Evolutionary conservation across 1,140 invertebrate species (phyloP).

Genomic region (Batillaria attramentaria): DNA sequence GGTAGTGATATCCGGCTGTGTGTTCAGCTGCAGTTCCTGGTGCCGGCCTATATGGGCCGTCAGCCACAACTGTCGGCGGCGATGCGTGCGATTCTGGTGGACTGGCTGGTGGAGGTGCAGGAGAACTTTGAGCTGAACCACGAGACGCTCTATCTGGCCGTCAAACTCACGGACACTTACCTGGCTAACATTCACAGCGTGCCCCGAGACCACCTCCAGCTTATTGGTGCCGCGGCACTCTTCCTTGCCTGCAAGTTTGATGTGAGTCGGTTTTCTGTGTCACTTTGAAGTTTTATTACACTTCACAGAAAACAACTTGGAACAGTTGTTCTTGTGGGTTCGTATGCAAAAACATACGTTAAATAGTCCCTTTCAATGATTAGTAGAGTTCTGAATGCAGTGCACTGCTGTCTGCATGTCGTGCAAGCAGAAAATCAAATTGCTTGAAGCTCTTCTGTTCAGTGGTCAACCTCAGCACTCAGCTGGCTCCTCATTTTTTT

Average conservation of each 20-base stretch:
- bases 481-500: too few species aligned
- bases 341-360: not conserved
- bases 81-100: conserved; percentile 93
- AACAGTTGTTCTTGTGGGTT: too few species aligned
- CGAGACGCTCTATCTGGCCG: conserved; percentile 96
- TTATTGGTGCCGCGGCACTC: conserved; percentile 91
- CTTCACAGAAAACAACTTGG: too few species aligned
- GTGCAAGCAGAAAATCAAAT: too few species aligned
- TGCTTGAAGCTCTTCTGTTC: too few species aligned
- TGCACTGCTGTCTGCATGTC: too few species aligned
- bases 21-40: conserved; percentile 79
- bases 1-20: conserved; percentile 53
- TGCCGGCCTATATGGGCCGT: conserved; percentile 84
- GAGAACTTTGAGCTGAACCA: conserved; percentile 99
- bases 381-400: too few species aligned
- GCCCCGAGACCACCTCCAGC: conserved; percentile 80
- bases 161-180: conserved; percentile 95
- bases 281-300: too few species aligned
- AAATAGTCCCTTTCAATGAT: too few species aligned
- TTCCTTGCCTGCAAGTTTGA: conserved; percentile 98
- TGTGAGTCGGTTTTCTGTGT: conserved; percentile 75
- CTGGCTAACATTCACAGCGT: conserved; percentile 77
- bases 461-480: too few species aligned
- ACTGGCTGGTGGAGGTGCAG: conserved; percentile 98
- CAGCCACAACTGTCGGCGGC: conserved; percentile 83